Base-by-base conservation (phyloP, 2,797 vertebrate genomes). In the Pteronotus mesoamericanus region DNA sequence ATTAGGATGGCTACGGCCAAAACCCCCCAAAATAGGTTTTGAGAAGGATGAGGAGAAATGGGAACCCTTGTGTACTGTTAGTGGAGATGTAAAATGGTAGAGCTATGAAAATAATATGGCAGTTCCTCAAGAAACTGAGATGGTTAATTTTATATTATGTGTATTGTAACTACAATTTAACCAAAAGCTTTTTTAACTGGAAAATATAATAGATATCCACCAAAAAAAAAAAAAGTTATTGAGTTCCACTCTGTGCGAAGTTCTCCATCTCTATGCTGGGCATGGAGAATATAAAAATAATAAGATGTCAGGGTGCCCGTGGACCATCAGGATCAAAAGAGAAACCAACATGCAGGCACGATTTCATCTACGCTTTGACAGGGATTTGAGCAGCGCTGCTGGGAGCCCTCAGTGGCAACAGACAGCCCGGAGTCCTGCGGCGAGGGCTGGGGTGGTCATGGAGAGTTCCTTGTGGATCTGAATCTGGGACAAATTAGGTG, bases 201-300 rank as follows among this genome's bases (percentile, higher is more conserved):
- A 71, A 84, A 71, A 53, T 51, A 53, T 26, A 92, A 11, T 37
- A 90, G 69, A 79, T 71, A 86, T 10, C 26, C 57, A 74, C 46
- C 39, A 16, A 59, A 24, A 71, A 57, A 29, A 42, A 51, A 68
- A 32, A 59, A 48, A 42, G 29, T 39, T 14, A 59, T 3, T 68
- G 80, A 7, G 61, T 61, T 83, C 44, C 69, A 24, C 29, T 44
- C 64, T 9, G 18, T 88, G 53, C 51, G 55, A 68, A 75, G 61
- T n/a, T n/a, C n/a, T n/a, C n/a, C 32, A 21, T 46, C 46, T 75
- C 7, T 64, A 90, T 9, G 80, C 90, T 68, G 84, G 71, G 26
- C 71, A n/a, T 29, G 24, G 66, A 34, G 57, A 61, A 22, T 37
- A n/a, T 57, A 10, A 29, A 61, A 55, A 42, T 34, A 26, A 9